These are phyloP conservation scores for Silurus asotus DNA, from an alignment of 2,113 vertebrate species.

Conservation along the genomic window DNA sequence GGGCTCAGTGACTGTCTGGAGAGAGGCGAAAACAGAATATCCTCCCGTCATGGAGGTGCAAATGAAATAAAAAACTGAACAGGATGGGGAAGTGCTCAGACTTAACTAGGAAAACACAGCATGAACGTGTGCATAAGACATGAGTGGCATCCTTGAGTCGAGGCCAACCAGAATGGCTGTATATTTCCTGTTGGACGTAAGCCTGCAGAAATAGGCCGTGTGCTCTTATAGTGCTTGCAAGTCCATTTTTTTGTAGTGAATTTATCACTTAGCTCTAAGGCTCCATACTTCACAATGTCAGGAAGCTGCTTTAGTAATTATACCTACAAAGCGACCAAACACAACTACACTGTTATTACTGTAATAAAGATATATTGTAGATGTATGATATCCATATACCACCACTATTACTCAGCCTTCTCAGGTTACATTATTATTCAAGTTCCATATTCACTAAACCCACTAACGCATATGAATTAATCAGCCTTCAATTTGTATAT, in stretches of 20 bases:
- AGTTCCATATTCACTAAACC: neutral
- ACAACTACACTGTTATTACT: neutral
- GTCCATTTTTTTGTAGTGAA: neutral
- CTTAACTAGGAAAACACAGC: slow-evolving; percentile 16
- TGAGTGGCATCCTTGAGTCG: neutral
- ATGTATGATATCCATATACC: neutral
- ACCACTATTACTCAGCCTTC: neutral
- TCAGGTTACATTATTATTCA: neutral
- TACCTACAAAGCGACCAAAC: neutral
- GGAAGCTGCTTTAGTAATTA: neutral
- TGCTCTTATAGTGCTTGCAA: neutral
- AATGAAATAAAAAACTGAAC: slow-evolving; percentile 45
- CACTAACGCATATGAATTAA: neutral
- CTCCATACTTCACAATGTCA: neutral
- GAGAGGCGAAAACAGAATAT: slow-evolving; percentile 28
- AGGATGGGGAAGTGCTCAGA: neutral
- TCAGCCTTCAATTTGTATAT: neutral
- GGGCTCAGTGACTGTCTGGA: slow-evolving; percentile 23
- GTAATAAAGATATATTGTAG: neutral
- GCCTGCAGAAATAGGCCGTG: neutral
- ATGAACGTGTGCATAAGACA: slow-evolving; percentile 6
- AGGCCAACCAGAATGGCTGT: neutral
- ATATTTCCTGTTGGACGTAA: slow-evolving; percentile 7
- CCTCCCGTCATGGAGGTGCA: slow-evolving; percentile 20
- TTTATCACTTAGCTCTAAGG: neutral